Evolutionary conservation across 2,797 vertebrate species (phyloP).

Genomic region (Dendrocincla fuliginosa): DNA sequence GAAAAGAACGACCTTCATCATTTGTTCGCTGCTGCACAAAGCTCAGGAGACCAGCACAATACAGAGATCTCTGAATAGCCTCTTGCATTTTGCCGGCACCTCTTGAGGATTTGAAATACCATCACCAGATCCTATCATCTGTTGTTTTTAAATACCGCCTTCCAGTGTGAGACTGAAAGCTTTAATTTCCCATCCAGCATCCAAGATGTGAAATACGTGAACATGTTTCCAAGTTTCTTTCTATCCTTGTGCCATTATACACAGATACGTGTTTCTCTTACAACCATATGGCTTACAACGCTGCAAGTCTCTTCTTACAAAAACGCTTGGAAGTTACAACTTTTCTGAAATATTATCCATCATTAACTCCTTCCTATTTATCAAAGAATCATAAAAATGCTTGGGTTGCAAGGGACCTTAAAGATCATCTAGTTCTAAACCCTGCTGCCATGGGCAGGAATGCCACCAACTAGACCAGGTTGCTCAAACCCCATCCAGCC

Average conservation of each 20-base stretch:
- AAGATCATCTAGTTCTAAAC: neutral
- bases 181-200: slow-evolving; percentile 48
- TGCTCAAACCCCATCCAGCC: neutral
- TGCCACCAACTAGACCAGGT: neutral
- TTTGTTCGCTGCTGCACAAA: slow-evolving; percentile 11
- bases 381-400: neutral
- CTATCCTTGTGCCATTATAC: neutral
- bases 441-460: no score
- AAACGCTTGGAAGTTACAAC: neutral
- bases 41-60: slow-evolving; percentile 18
- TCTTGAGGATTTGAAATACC: slow-evolving; percentile 62
- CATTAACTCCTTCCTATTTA: neutral
- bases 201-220: slow-evolving; percentile 36
- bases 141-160: slow-evolving; percentile 62
- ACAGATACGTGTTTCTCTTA: slow-evolving; percentile 44
- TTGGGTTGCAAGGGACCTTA: neutral
- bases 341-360: neutral
- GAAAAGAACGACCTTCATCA: slow-evolving; percentile 54
- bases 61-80: slow-evolving; percentile 42
- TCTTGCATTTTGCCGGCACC: slow-evolving; percentile 25
- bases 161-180: slow-evolving; percentile 60
- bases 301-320: neutral
- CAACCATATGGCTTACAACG: neutral
- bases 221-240: slow-evolving; percentile 24
- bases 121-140: slow-evolving; percentile 53